Conservation (phyloP, 2,888 invertebrate genomes). For the Isotomurus palustris region DNA sequence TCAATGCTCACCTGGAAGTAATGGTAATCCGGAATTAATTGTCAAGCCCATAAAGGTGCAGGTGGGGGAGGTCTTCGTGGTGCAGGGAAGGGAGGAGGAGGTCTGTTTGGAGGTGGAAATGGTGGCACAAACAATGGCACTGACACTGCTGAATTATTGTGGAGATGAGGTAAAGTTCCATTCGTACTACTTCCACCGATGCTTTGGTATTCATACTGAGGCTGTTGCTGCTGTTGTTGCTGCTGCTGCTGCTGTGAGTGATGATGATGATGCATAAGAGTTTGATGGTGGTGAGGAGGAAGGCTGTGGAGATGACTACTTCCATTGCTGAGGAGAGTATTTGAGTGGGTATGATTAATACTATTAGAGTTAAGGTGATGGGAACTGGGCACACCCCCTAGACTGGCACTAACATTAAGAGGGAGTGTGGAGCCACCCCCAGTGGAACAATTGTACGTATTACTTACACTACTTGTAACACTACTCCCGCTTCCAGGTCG, state of each 20-base stretch:
- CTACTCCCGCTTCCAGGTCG: constrained; percentile 31
- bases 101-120: constrained; percentile 44
- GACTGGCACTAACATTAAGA: constrained; percentile 22
- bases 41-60: constrained; percentile 40
- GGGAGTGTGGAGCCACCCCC: constrained; percentile 27
- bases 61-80: constrained; percentile 43
- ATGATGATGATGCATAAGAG: constrained; percentile 21
- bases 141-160: constrained; percentile 12
- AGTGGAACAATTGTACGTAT: constrained; percentile 28
- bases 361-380: too few species aligned
- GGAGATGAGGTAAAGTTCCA: constrained; percentile 16
- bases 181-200: constrained; percentile 14
- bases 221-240: constrained; percentile 19
- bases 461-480: constrained; percentile 28
- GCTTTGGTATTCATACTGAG: neutral
- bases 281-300: constrained; percentile 4
- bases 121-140: constrained; percentile 43
- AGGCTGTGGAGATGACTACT: too few species aligned
- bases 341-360: constrained; percentile 2
- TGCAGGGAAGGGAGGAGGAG: constrained; percentile 44
- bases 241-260: constrained; percentile 16
- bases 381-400: constrained; percentile 8
- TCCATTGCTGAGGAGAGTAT: too few species aligned
- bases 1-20: constrained; percentile 37
- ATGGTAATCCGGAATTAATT: constrained; percentile 39